Base-by-base conservation (phyloP, 2,797 vertebrate genomes). In the Vultur gryphus region DNA sequence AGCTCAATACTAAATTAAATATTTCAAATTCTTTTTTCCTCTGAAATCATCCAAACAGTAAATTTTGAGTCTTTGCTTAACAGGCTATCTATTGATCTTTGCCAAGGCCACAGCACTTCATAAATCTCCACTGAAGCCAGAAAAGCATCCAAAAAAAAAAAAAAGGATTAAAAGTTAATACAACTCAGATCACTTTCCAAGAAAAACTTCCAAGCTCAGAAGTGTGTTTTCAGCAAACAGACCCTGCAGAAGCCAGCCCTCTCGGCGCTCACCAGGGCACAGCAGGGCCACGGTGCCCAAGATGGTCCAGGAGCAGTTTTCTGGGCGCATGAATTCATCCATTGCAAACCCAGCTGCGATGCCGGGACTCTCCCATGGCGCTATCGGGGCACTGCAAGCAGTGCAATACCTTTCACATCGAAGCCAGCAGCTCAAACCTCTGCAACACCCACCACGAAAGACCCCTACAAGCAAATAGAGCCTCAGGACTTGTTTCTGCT, bases 351-450 rank as follows among this genome's bases (percentile, higher is more conserved):
- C 82, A 15, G 26, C 31, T 37, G 31, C 37, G 15, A 6, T 1
- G 4, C 3, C 6, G 3, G 31, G 25, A 7, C 20, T 28, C 43
- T 23, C 25, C 48, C 37, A 1, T 0, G 8, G 41, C 0, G 0
- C 20, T 23, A 14, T 0, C 2, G 0, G 4, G 7, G 10, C 11
- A 2, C 1, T 24, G 6, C 43, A 29, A 54, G 12, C 4, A 7
- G 33, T 31, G 41, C 8, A 21, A 8, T 3, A 62, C 7, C 10
- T 66, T 54, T 35, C 7, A 16, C 11, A 9, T 3, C 58, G 43
- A 57, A 81, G 39, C 14, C 69, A 33, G 51, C 2, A 7, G 46
- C 57, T 70, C 24, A 39, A 16, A 57, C 1, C 37, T 55, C 77
- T 16, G 11, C 20, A 29, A 14, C 6, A 25, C 5, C 6, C 25